Percentiles rank a stretch among this genome's conserved stretches.
These are phyloP conservation scores for Proteles cristata DNA, from an alignment of 2,113 vertebrate genomes.

Conservation along the genomic window DNA sequence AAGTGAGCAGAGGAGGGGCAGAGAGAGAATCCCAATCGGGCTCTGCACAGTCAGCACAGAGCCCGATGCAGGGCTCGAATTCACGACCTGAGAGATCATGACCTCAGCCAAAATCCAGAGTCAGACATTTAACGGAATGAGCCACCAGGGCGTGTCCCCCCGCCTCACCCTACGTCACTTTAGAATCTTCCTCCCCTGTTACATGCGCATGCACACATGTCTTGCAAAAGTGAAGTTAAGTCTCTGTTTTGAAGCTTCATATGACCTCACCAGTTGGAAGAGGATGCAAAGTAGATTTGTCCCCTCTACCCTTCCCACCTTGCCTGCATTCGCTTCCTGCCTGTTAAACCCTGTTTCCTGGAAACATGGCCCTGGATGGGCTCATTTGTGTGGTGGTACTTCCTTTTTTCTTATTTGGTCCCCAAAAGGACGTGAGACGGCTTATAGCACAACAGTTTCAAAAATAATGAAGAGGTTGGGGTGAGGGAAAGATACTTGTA, in stretches of 20 bases:
- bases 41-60: too few relatives aligned
- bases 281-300: rapidly evolving
- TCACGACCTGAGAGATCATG: too few relatives aligned
- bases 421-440: not conserved
- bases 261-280: not conserved
- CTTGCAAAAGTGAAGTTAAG: not conserved
- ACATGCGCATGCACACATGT: rapidly evolving
- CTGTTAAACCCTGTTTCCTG: rapidly evolving
- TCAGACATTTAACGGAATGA: too few relatives aligned
- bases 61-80: too few relatives aligned
- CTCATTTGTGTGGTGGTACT: too few relatives aligned
- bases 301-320: not conserved
- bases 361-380: rapidly evolving
- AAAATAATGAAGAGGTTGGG: too few relatives aligned
- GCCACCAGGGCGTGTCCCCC: too few relatives aligned
- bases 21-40: too few relatives aligned
- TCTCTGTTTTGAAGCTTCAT: not conserved
- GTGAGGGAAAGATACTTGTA: not conserved
- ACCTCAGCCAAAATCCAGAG: too few relatives aligned
- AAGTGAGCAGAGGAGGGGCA: too few relatives aligned
- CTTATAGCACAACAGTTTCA: not conserved
- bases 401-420: not conserved
- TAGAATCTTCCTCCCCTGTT: not conserved
- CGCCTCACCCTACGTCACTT: not conserved
- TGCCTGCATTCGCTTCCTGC: rapidly evolving